Percentiles rank a stretch among this genome's conserved stretches.
These are phyloP conservation scores for Drosophila subobscura DNA, from an alignment of 1,140 invertebrate species.

Conservation along the genomic window DNA sequence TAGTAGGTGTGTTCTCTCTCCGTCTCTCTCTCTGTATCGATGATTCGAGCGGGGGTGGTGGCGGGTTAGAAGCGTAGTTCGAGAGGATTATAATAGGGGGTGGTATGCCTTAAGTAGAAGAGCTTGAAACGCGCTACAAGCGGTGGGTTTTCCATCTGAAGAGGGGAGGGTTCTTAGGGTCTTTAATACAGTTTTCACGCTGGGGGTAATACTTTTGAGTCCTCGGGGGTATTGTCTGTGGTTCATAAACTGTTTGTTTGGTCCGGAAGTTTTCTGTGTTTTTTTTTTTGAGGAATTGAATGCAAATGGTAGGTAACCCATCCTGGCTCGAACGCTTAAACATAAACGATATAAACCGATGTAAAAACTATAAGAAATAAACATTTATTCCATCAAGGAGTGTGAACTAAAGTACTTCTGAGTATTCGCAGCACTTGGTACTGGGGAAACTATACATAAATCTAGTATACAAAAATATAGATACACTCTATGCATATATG, in stretches of 20 bases:
- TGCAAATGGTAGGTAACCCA: constrained; percentile 22
- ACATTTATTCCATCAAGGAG: constrained; percentile 46
- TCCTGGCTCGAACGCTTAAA: constrained; percentile 29
- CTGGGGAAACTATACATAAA: constrained; percentile 48
- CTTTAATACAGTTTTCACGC: constrained; percentile 72
- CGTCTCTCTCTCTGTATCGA: constrained; percentile 1
- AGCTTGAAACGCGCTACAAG: constrained; percentile 74
- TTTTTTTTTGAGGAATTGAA: constrained; percentile 19
- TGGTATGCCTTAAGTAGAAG: constrained; percentile 51
- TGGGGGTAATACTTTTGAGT: constrained; percentile 70
- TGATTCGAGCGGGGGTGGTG: not conserved
- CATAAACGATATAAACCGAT: constrained; percentile 22
- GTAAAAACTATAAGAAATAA: constrained; percentile 28
- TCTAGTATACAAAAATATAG: constrained; percentile 42
- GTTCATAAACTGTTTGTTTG: constrained; percentile 32
- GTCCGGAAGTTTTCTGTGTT: constrained; percentile 47
- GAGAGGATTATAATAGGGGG: constrained; percentile 11
- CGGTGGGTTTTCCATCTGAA: constrained; percentile 73
- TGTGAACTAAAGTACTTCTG: constrained; percentile 39
- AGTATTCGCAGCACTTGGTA: constrained; percentile 79
- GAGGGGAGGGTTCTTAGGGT: constrained; percentile 14
- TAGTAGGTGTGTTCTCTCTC: constrained; percentile 64
- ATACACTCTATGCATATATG: constrained; percentile 37
- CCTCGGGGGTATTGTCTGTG: constrained; percentile 47
- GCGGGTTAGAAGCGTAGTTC: constrained; percentile 32